phyloP scores from a whole-genome alignment of 2,797 vertebrate genomes.

The Miichthys miiuy region DNA sequence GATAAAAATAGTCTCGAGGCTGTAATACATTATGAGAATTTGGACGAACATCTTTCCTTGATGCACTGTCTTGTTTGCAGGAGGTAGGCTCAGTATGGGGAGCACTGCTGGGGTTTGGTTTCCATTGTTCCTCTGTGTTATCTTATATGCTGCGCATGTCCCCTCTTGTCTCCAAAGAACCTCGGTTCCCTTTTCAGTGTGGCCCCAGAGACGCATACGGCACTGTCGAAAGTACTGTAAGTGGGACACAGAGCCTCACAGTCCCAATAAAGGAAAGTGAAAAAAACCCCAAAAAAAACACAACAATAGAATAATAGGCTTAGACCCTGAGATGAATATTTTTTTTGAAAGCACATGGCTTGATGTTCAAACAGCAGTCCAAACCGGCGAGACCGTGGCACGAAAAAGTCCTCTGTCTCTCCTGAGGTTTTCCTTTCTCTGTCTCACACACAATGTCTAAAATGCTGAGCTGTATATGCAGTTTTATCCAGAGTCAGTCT shows the following conservation, averaged over 20 bases:
- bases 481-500: background rate
- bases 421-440: slow-evolving; percentile 12
- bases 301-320: slow-evolving; percentile 60
- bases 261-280: slow-evolving; percentile 49
- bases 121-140: slow-evolving; percentile 74
- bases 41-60: slow-evolving; percentile 64
- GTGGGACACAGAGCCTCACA: slow-evolving; percentile 68
- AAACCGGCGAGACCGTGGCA: slow-evolving; percentile 19
- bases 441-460: slow-evolving; percentile 6
- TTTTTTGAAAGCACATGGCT: slow-evolving; percentile 50
- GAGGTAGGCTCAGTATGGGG: slow-evolving; percentile 46
- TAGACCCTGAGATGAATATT: slow-evolving; percentile 67
- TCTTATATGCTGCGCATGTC: slow-evolving; percentile 62
- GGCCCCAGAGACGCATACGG: slow-evolving; percentile 63
- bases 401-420: slow-evolving; percentile 25
- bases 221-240: slow-evolving; percentile 60
- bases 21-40: slow-evolving; percentile 61
- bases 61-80: slow-evolving; percentile 63
- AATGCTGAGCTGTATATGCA: background rate
- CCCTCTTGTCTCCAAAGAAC: slow-evolving; percentile 50
- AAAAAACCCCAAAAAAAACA: slow-evolving; percentile 10
- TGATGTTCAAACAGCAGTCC: slow-evolving; percentile 30
- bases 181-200: slow-evolving; percentile 60
- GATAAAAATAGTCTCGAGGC: slow-evolving; percentile 63
- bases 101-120: slow-evolving; percentile 67